phyloP scores from a whole-genome alignment of 2,113 vertebrate species.

The Galemys pyrenaicus region DNA sequence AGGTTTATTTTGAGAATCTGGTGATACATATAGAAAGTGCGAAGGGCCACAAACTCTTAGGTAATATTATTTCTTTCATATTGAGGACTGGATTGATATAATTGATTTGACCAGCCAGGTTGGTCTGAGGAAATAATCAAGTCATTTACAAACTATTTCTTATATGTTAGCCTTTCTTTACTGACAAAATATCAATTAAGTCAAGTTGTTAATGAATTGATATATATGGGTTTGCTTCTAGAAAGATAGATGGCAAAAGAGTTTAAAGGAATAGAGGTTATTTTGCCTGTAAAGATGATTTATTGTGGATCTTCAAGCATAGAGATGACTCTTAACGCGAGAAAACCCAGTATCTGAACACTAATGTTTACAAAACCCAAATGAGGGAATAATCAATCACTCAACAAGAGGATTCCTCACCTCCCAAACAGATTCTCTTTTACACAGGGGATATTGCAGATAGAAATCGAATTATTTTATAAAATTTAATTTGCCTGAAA shows the following conservation, averaged over 20 bases:
- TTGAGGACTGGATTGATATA: background rate
- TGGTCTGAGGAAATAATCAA: background rate
- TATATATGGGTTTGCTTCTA: background rate
- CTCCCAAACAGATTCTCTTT: constrained; percentile 16
- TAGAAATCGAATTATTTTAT: constrained; percentile 64
- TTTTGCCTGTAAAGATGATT: constrained; percentile 58
- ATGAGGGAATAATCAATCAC: constrained; percentile 46
- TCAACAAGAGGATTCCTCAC: constrained; percentile 29
- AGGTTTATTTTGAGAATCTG: background rate
- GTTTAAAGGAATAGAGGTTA: constrained; percentile 39
- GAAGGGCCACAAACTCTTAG: background rate
- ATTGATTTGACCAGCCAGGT: background rate
- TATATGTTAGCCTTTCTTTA: constrained; percentile 33
- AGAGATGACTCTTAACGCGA: constrained; percentile 19
- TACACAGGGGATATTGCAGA: constrained; percentile 47
- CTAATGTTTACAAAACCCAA: constrained; percentile 45
- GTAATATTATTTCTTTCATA: background rate
- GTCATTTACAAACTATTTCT: constrained; percentile 41
- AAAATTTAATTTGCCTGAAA: constrained; percentile 61
- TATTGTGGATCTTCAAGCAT: constrained; percentile 40
- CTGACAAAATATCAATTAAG: constrained; percentile 18
- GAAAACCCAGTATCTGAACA: constrained; percentile 52
- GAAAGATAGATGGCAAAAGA: constrained; percentile 45
- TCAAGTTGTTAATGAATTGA: constrained; percentile 21
- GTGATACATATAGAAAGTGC: background rate